These are phyloP conservation scores for Pissodes strobi DNA, from an alignment of 1,140 invertebrate genomes.

Conservation along the genomic window DNA sequence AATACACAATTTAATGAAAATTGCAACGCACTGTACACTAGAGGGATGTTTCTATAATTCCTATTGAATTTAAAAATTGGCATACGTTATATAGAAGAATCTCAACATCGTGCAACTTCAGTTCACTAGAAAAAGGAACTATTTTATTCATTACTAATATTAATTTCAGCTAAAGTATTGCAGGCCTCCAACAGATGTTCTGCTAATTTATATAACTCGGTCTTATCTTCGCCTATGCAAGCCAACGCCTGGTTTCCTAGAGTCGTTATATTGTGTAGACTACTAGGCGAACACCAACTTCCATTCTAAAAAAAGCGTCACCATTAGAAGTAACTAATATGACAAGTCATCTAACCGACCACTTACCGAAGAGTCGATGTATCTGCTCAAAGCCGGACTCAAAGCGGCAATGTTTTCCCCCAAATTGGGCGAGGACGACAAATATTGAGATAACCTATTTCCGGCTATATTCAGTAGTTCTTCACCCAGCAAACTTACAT, in stretches of 20 bases:
- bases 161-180: constrained; percentile 40
- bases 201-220: constrained; percentile 43
- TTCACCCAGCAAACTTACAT: constrained; percentile 66
- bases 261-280: constrained; percentile 40
- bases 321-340: not conserved
- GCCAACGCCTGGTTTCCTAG: constrained; percentile 41
- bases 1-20: no score
- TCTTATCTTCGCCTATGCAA: constrained; percentile 43
- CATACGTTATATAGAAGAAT: no score
- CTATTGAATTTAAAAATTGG: no score
- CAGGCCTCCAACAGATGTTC: constrained; percentile 49
- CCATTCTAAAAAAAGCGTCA: constrained; percentile 39
- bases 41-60: no score
- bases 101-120: no score
- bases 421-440: constrained; percentile 62
- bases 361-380: constrained; percentile 72
- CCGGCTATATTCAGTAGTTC: constrained; percentile 73
- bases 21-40: no score
- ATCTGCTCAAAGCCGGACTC: constrained; percentile 69
- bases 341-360: not conserved
- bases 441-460: constrained; percentile 68
- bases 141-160: no score
- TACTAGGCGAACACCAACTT: constrained; percentile 49
- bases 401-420: constrained; percentile 69
- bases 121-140: no score